Base-by-base conservation (phyloP, 2,797 vertebrate genomes). In the Pelodytes ibericus region DNA sequence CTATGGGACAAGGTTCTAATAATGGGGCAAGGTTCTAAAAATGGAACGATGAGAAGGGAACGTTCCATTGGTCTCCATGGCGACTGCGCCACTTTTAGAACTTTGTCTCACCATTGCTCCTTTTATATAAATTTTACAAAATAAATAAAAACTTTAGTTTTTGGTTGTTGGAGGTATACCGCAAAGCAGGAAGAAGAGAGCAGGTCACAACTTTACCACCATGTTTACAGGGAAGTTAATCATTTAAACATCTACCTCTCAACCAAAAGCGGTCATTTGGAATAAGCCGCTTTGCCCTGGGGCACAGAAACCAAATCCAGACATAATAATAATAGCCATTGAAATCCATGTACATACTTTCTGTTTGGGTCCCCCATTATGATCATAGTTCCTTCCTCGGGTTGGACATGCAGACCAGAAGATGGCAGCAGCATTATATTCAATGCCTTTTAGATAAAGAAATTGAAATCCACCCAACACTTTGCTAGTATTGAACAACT, bases 391-490 rank as follows among this genome's bases (percentile, higher is more conserved):
- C 20, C 58, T 27, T 68, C 76, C 76, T 79, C 76, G 31, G 27
- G 61, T n/a, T 61, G 63, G 36, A 70, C 76, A 56, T 68, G 76
- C 31, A 67, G 29, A 57, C 76, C 76, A 73, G 56, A 79, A 79
- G 76, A 72, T 79, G 76, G 76, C 76, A 73, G 76, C 69, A 79
- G 70, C 76, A 65, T 49, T 70, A 72, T 73, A 57, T 78, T 49
- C 56, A 71, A 33, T 61, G 56, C 41, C 47, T 3, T 22, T 36
- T 59, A 44, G 53, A 59, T 24, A 70, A 11, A 71, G 33, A 7
- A 36, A 2, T 11, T 36, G 2, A 1, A 36, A 36, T 10, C 18
- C 18, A 3, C 41, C 15, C 13, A 13, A 44, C 10, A 44, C 10
- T 13, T 1, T 3, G 41, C 41, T 13, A 44, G 41, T 44, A 16